Base-by-base conservation (phyloP, 2,888 invertebrate species). In the Caenorhabditis parvicauda region DNA sequence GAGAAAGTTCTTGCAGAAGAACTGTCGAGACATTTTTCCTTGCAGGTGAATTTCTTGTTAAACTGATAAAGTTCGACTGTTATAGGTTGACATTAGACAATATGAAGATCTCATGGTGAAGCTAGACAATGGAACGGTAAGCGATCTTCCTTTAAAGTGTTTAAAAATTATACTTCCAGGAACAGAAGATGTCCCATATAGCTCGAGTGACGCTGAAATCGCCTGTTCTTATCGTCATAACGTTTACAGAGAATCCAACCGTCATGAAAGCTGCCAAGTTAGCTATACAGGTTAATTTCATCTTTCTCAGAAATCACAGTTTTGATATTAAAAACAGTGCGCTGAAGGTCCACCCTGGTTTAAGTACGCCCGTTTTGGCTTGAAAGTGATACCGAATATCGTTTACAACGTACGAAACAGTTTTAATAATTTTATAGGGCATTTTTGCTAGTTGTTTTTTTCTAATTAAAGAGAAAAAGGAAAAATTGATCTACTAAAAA, bases 91-190 rank as follows among this genome's bases (percentile, higher is more conserved):
- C 46, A 55, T 76, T 21, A 64, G 76, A 0, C 57, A 61, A 7
- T 76, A 74, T 46, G 76, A 76, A 54, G 68, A 74, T 9, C 49
- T 76, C 6, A 50, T 62, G 37, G 75, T 76, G n/a, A 73, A 65
- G 22, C 43, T 73, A 19, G 73, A 75, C 14, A 67, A 68, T 25
- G 74, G 75, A 46, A 59, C 54, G 29, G 68, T 68, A 25, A 38
- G 56, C 39, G n/a, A 9, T 9, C 12, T 41, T 19, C 1, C 1
- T 9, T 41, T n/a, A 1, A 51, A 27, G 12, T 4, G 24, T 46
- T 48, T 59, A 9, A 37, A 21, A 37, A 52, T 32, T 17, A 27
- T 5, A 25, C 2, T 47, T 61, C 48, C 45, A 74, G 60, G 72
- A 72, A 17, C 67, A 75, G 39, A 54, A 52, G 41, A 57, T 77